Base-by-base conservation (phyloP, 2,888 invertebrate species). In the Eurytoma adleriae region DNA sequence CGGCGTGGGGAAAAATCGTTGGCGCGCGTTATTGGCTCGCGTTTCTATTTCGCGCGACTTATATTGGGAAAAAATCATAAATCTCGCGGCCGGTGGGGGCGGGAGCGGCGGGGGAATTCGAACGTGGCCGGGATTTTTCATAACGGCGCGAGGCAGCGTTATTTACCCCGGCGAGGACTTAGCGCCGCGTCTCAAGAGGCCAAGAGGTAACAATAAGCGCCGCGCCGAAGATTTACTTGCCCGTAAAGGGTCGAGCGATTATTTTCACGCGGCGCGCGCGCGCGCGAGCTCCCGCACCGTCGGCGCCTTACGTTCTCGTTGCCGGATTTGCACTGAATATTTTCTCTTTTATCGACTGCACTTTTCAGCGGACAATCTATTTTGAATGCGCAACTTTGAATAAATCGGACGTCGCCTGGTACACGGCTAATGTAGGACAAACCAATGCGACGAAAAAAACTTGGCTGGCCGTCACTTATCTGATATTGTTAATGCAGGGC, bases 1-100 rank as follows among this genome's bases (percentile, higher is more conserved):
- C 48, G 56, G 50, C 16, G 48, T 24, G 48, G 54, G 54, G 69
- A 69, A 76, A 76, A 76, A 76, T 76, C 68, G 69, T 57, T 48
- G 48, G 52, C 56, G 24, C 24, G 27, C 61, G 56, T 74, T 75
- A 74, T 71, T 74, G 75, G 59, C 40, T 40, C 40, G 52, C 14
- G 61, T 76, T 68, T 76, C 69, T 62, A 62, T 76, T 75, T 76
- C 62, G 24, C 52, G 3, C 10, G 61, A 70, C 7, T 74, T 74
- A 67, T 74, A 67, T 74, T 57, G 74, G 72, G 54, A 27, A 62
- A 54, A 40, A 62, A 52, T 50, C 30, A 75, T 59, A 75, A 68
- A 68, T 75, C 75, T 68, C 20, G 7, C 30, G n/a, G 40, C 2
- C n/a, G 16, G 54, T 4, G 54, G 7, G 24, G 62, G 24, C 27